Percentiles rank a stretch among this genome's conserved stretches.
phyloP scores from a whole-genome alignment of 2,888 invertebrate species.

The Volucella bombylans region DNA sequence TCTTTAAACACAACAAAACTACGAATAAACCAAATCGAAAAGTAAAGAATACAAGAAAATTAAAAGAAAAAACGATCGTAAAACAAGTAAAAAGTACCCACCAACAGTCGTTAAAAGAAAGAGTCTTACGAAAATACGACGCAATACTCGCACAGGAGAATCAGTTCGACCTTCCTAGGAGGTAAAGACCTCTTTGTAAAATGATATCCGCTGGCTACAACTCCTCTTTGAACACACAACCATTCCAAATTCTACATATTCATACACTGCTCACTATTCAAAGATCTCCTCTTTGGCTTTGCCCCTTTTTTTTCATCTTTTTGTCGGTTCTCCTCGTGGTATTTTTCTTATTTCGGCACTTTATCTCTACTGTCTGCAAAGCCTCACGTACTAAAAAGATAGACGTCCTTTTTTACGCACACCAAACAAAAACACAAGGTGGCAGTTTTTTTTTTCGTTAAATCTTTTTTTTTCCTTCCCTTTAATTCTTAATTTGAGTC shows the following conservation, averaged over 20 bases:
- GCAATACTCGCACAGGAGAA: conserved; percentile 26
- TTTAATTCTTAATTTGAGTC: conserved; percentile 35
- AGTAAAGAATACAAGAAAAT: background rate
- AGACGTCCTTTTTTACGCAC: conserved; percentile 17
- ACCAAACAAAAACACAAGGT: conserved; percentile 46
- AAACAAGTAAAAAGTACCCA: conserved; percentile 35
- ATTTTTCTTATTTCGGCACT: conserved; percentile 10
- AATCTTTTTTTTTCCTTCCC: background rate
- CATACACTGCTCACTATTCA: background rate
- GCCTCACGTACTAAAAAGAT: conserved; percentile 13
- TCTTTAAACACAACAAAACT: conserved; percentile 27
- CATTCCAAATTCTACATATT: background rate
- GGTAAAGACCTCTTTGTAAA: conserved; percentile 65
- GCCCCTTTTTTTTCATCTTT: too few species aligned
- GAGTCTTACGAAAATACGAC: conserved; percentile 47
- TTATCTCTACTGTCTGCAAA: conserved; percentile 28
- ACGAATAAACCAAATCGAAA: too few species aligned
- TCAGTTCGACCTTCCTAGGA: conserved; percentile 64
- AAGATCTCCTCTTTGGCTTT: background rate
- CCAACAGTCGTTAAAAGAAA: conserved; percentile 45
- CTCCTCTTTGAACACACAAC: conserved; percentile 13
- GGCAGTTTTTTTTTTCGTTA: conserved; percentile 11
- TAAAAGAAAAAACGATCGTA: conserved; percentile 7
- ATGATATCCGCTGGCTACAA: conserved; percentile 43
- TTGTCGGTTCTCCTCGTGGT: too few species aligned